Evolutionary conservation across 2,797 vertebrate species (phyloP).

Genomic region (Cossypha caffra): DNA sequence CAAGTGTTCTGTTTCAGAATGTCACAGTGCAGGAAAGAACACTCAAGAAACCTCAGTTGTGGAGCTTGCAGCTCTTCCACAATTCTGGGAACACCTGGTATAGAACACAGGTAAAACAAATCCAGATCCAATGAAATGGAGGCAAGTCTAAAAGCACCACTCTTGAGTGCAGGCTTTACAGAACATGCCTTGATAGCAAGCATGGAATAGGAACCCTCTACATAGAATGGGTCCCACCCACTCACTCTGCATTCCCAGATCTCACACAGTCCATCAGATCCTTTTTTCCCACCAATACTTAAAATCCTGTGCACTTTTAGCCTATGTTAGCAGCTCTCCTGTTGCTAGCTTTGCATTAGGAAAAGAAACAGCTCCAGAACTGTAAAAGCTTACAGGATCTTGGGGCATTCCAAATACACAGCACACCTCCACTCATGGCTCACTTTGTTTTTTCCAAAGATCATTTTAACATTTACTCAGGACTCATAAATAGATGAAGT

Average conservation of each 20-base stretch:
- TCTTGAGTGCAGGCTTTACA: rapidly evolving
- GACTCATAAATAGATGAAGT: not conserved
- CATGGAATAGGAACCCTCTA: not conserved
- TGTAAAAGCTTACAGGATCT: not conserved
- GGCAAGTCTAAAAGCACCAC: not conserved
- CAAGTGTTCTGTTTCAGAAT: not conserved
- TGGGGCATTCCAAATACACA: rapidly evolving
- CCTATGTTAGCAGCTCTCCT: not conserved
- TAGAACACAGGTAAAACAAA: not conserved
- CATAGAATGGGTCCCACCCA: not conserved
- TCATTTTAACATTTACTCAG: not conserved
- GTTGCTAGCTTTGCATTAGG: not conserved
- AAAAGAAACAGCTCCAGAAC: not conserved
- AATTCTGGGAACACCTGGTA: not conserved
- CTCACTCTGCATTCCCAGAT: not conserved
- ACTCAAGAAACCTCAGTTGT: not conserved
- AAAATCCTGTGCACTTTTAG: not conserved
- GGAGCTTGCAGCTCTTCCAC: not conserved
- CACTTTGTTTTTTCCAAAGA: not conserved
- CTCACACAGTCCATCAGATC: not conserved
- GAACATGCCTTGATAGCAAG: not conserved
- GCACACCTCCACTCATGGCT: not conserved
- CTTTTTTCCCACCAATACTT: not conserved
- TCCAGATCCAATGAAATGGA: not conserved
- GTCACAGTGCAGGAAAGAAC: not conserved